Base-by-base conservation (phyloP, 2,797 vertebrate species). In the Lycodopsis pacificus region DNA sequence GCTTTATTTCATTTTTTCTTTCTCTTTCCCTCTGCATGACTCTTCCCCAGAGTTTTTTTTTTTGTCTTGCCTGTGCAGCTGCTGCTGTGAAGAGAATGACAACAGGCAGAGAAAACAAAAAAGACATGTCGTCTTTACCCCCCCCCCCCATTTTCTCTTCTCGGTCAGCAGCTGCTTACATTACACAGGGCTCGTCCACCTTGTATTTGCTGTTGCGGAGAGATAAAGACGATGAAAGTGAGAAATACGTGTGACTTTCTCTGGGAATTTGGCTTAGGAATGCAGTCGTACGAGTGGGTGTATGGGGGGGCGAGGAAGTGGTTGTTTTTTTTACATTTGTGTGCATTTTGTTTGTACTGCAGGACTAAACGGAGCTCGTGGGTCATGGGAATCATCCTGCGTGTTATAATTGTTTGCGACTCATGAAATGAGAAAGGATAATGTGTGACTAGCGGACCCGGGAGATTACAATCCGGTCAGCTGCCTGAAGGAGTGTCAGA, bases 361-460 rank as follows among this genome's bases (percentile, higher is more conserved):
- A 48, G 70, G 54, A 64, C 44, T 10, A 54, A 25, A 34, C 25
- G 19, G 27, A 62, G 70, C 57, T 83, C 73, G 53, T 36, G 66
- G 68, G 79, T 63, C 57, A 48, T 46, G 17, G 77, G 68, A 87
- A 83, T 92, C 25, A 80, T 79, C 68, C 32, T 83, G 84, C 84
- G 51, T 72, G 75, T 67, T 80, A 90, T 91, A 94, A 90, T 89
- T 91, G 87, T 79, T 83, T 83, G 87, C 87, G 89, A 79, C 73
- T 88, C 30, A 65, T 84, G 89, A 93, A 94, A 93, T 93, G 73
- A 82, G 80, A 92, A 93, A 90, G 92, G 90, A 91, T 94, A 94
- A 94, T 91, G 85, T 91, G 91, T 89, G 94, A 95, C 94, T 90
- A 91, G 93, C 87, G 94, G 93, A 88, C 92, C 91, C 84, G 54